Evolutionary conservation across 2,797 vertebrate genomes (phyloP).

Genomic region (Distichodus sexfasciatus): DNA sequence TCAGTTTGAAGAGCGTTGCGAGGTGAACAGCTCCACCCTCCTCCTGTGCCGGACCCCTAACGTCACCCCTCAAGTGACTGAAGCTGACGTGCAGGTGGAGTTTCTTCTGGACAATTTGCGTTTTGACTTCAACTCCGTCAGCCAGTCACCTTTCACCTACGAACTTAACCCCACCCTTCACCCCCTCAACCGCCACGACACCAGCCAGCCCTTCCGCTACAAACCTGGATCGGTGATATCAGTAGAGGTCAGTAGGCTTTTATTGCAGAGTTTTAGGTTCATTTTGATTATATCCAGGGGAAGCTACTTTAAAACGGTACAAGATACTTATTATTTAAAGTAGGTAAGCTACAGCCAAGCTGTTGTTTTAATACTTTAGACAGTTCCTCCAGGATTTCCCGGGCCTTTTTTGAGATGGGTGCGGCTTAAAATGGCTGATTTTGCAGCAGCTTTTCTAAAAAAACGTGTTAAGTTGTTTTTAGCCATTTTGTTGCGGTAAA

Average conservation of each 20-base stretch:
- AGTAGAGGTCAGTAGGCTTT: constrained; percentile 81
- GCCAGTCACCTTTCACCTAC: constrained; percentile 80
- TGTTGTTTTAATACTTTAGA: no score
- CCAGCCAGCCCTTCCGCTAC: constrained; percentile 84
- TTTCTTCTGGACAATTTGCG: constrained; percentile 90
- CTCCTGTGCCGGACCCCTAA: constrained; percentile 86
- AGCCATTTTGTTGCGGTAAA: no score
- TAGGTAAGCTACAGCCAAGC: no score
- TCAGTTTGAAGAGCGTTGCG: constrained; percentile 85
- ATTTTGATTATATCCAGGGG: neutral
- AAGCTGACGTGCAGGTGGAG: constrained; percentile 76
- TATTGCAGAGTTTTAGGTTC: no score
- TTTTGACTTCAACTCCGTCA: constrained; percentile 83
- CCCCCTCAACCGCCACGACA: constrained; percentile 84
- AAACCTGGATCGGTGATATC: constrained; percentile 96
- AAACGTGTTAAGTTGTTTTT: no score
- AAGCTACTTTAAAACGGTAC: no score
- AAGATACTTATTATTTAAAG: no score
- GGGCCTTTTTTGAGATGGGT: no score
- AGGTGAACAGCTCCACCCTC: constrained; percentile 84
- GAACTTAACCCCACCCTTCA: constrained; percentile 83
- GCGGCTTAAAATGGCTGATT: no score
- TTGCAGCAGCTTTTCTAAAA: no score
- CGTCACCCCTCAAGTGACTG: constrained; percentile 70
- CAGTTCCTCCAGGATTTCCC: no score